Evolutionary conservation across 2,797 vertebrate species (phyloP), one percentile per base, ranked within the genome.

Genomic region (Chiroxiphia lanceolata): DNA sequence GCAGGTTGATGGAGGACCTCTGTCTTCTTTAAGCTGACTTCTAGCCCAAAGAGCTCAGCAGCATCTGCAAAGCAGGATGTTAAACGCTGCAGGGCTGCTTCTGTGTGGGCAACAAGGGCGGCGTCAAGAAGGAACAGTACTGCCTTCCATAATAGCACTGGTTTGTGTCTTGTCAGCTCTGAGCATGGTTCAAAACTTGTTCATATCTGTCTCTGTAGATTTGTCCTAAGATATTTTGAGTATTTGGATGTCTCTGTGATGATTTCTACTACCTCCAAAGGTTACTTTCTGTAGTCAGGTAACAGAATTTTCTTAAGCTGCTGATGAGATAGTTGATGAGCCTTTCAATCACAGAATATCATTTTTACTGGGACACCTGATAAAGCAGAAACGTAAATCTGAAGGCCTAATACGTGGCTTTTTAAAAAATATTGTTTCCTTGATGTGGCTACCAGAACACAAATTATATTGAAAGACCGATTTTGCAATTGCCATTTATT

Each of bases 401-500:
- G 31, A 42, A 85, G 25, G 42, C 51, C n/a, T 74, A 29, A 54
- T 57, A 63, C 0, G 1, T 0, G 1, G 13, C 48, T 26, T 72
- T 86, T 15, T 25, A 11, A 79, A 72, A 89, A 84, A 31, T 16
- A 42, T 5, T 70, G 4, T 51, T 82, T 77, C 38, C 14, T 80
- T 53, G 34, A 53, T 69, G 42, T 60, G 45, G 18, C 38, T 90
- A 10, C 54, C 65, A 81, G 57, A 61, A 85, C 53, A 51, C 15
- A 81, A 75, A 65, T 53, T 18, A 71, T 50, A 83, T 5, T 50
- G 64, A 85, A 48, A 82, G 23, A 61, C 8, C 21, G 47, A 21
- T 77, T 86, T 89, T 94, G 85, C 57, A 83, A 42, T 61, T 65
- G 57, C 15, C 23, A 9, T 79, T 86, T 91, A 59, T 60, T 83